These are phyloP conservation scores for Limnephilus lunatus DNA, from an alignment of 2,888 invertebrate species.

Conservation along the genomic window DNA sequence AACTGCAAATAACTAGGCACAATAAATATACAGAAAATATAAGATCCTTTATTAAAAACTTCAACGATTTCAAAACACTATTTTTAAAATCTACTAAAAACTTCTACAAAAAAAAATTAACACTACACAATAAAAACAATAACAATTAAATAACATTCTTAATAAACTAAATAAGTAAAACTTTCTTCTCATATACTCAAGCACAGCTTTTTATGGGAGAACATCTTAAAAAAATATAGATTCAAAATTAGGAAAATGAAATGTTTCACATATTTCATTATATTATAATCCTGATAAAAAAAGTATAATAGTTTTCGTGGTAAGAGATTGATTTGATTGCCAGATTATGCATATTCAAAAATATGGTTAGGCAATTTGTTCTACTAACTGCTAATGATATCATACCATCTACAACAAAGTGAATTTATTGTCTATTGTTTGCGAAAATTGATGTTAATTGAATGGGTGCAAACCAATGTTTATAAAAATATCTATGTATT, in stretches of 20 bases:
- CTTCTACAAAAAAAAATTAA: too few relatives aligned
- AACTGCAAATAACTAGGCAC: too few relatives aligned
- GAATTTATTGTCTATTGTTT: not conserved
- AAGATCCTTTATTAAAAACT: too few relatives aligned
- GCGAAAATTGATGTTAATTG: not conserved
- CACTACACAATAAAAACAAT: not conserved
- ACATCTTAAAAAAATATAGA: too few relatives aligned
- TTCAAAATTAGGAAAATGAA: too few relatives aligned
- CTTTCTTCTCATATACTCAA: too few relatives aligned
- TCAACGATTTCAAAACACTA: too few relatives aligned
- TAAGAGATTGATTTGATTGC: constrained; percentile 8
- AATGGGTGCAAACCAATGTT: not conserved
- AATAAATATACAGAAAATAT: too few relatives aligned
- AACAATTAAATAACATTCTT: not conserved
- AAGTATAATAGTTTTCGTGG: not conserved
- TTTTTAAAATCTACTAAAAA: too few relatives aligned
- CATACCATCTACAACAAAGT: not conserved
- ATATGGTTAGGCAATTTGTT: not conserved
- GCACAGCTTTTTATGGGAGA: too few relatives aligned
- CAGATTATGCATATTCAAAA: not conserved
- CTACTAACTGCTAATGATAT: not conserved
- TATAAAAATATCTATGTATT: not conserved
- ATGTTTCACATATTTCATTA: too few relatives aligned
- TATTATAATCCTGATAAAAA: not conserved
- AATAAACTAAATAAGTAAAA: too few relatives aligned